Base-by-base conservation (phyloP, 2,113 vertebrate species). In the Elachura formosa region DNA sequence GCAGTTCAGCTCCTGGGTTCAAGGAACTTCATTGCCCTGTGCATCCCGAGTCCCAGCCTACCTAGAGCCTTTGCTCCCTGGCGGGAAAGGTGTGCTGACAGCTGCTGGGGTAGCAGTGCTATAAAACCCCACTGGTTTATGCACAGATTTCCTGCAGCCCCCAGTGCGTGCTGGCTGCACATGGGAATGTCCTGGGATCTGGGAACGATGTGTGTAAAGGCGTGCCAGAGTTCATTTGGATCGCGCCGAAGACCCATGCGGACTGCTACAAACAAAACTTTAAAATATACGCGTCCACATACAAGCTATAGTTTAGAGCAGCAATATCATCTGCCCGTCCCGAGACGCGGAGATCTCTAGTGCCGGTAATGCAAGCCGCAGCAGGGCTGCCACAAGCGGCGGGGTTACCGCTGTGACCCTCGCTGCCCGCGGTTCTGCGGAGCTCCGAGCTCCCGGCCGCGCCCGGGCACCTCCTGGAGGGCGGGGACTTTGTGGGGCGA, bases 241-340 rank as follows among this genome's bases (percentile, higher is more conserved):
- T 41, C 45, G 38, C 5, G 5, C 22, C 51, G 51, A 36, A n/a
- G 36, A 48, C 66, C 5, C 4, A 7, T 0, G 2, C 5, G 5
- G 41, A 26, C 87, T 91, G 40, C 79, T 90, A 74, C 1, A 28
- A 90, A 95, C 89, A 94, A 94, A 96, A 97, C 43, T 91, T 91
- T 10, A 43, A 91, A 92, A 87, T 95, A 61, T 15, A 64, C 6
- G 36, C 55, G 87, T 51, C 72, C 55, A 28, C 58, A 4, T 46
- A 41, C 14, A 54, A 49, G 26, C 43, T 95, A 68, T 72, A 43
- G 38, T 22, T 72, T 51, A 51, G 76, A 93, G 54, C n/a, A 75
- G 67, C 90, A 84, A 10, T 51, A 63, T 63, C 81, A 45, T 49
- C 85, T 77, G 54, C 68, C 71, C 13, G 7, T 71, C 59, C 87